These are phyloP conservation scores for Formicarius rufipectus DNA, from an alignment of 2,113 vertebrate species.

Conservation along the genomic window DNA sequence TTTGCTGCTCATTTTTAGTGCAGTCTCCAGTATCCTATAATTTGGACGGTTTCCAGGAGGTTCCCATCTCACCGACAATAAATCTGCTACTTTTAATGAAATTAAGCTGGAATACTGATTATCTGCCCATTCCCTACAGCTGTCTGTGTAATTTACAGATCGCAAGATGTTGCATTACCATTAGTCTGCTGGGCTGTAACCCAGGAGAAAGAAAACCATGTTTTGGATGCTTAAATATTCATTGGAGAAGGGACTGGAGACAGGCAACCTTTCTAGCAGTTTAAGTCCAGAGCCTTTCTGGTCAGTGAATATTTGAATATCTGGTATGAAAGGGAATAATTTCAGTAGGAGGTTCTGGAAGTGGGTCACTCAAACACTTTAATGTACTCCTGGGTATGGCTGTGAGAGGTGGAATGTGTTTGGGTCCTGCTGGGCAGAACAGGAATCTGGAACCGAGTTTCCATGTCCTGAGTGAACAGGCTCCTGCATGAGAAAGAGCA, in stretches of 20 bases:
- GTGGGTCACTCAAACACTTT: neutral
- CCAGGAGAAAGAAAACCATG: neutral
- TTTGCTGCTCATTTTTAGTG: neutral
- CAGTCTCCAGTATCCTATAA: neutral
- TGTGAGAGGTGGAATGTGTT: neutral
- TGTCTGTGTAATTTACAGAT: slow-evolving; percentile 27
- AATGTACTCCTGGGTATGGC: neutral
- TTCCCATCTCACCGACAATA: neutral
- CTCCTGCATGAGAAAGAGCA: neutral
- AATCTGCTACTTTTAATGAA: slow-evolving; percentile 44
- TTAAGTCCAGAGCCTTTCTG: neutral
- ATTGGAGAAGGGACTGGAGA: slow-evolving; percentile 25
- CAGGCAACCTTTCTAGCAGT: neutral
- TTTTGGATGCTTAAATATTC: slow-evolving; percentile 39
- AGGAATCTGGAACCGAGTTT: neutral
- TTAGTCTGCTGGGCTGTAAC: slow-evolving; percentile 9
- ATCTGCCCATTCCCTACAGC: neutral
- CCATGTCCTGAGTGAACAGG: neutral
- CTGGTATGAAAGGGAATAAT: neutral
- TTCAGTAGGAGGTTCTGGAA: slow-evolving; percentile 11
- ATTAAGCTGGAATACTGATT: slow-evolving; percentile 34
- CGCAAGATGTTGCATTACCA: neutral
- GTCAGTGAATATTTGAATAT: slow-evolving; percentile 32
- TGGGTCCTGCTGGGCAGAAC: neutral
- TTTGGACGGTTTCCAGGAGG: slow-evolving; percentile 9